phyloP scores from a whole-genome alignment of 1,140 invertebrate species.

The Solen grandis region DNA sequence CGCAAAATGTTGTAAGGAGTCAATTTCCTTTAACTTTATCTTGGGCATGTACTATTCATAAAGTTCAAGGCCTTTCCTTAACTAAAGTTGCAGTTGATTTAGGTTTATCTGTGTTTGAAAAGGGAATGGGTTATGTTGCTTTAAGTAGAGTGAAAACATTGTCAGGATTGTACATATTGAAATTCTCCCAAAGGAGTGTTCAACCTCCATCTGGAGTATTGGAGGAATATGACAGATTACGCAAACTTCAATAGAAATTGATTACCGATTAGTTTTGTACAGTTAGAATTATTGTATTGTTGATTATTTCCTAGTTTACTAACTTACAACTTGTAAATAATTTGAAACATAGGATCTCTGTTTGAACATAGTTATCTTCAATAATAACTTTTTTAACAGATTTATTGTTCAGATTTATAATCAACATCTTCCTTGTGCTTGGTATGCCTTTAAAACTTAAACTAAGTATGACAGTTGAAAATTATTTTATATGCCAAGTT shows the following conservation, averaged over 20 bases:
- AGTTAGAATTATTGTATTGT: no score
- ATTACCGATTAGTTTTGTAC: neutral
- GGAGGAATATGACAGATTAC: constrained; percentile 9
- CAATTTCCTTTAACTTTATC: constrained; percentile 60
- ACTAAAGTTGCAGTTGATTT: constrained; percentile 45
- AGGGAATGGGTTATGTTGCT: constrained; percentile 60
- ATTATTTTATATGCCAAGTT: no score
- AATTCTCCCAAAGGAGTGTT: constrained; percentile 25
- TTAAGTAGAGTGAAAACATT: constrained; percentile 48
- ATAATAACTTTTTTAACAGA: neutral
- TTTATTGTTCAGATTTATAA: no score
- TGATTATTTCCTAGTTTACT: neutral
- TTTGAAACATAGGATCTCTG: neutral
- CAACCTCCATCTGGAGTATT: constrained; percentile 4
- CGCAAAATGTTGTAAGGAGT: constrained; percentile 25
- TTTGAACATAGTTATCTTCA: neutral
- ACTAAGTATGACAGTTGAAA: no score
- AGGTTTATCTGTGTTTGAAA: constrained; percentile 50
- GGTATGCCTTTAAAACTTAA: no score
- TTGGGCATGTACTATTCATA: constrained; percentile 58
- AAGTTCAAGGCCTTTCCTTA: constrained; percentile 59
- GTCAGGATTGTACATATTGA: constrained; percentile 37
- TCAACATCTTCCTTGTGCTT: no score
- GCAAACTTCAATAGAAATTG: neutral
- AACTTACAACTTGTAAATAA: neutral